A percentile compares a stretch with the other conserved stretches of the same genome.
phyloP scores from a whole-genome alignment of 37 sponge, comb jelly and placozoan species.

The Geodia barretti region DNA sequence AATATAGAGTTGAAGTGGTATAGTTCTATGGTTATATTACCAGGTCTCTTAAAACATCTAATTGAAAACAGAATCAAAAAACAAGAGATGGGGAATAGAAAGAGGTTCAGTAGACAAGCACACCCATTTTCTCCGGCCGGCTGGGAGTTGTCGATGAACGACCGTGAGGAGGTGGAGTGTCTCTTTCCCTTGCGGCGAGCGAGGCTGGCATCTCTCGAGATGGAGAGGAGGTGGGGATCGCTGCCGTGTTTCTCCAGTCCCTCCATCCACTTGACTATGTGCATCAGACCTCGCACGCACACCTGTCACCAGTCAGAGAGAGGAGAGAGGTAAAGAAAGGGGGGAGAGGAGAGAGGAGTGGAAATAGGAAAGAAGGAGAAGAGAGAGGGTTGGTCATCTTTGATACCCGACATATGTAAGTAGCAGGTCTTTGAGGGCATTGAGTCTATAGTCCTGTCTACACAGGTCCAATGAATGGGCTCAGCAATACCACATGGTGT shows the following conservation, averaged over 20 bases:
- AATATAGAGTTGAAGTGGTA: too few species aligned
- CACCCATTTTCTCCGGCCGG: constrained; percentile 23
- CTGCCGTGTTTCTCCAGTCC: constrained; percentile 41
- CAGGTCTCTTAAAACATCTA: too few species aligned
- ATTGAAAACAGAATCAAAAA: too few species aligned
- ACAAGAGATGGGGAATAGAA: neutral
- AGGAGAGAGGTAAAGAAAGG: neutral
- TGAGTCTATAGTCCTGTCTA: too few species aligned
- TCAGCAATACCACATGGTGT: too few species aligned
- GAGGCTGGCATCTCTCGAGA: constrained; percentile 26
- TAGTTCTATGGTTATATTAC: too few species aligned
- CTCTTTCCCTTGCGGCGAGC: constrained; percentile 5
- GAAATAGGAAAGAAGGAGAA: too few species aligned
- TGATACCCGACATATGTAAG: too few species aligned
- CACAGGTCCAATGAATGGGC: too few species aligned
- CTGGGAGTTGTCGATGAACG: constrained; percentile 15
- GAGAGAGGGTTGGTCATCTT: too few species aligned
- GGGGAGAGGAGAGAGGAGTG: constrained; percentile 1
- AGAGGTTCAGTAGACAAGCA: neutral
- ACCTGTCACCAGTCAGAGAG: too few species aligned
- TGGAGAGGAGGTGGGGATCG: constrained; percentile 33
- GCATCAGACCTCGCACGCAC: constrained; percentile 61
- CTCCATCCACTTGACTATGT: constrained; percentile 73
- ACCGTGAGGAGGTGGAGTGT: neutral
- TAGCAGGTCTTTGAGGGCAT: too few species aligned